Conservation (phyloP, 2,888 invertebrate genomes). For the Philaethria dido region DNA sequence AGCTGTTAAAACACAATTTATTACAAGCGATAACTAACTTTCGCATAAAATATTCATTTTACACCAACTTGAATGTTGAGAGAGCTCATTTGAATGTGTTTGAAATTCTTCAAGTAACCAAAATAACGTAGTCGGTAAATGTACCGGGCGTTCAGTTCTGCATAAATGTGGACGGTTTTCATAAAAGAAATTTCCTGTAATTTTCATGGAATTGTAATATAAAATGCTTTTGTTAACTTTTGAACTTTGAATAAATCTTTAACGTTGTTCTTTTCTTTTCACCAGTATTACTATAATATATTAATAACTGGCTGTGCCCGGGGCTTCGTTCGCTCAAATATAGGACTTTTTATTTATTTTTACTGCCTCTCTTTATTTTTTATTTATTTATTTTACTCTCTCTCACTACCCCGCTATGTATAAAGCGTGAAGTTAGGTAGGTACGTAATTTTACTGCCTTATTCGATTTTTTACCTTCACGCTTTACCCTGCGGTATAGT, state of each 20-base stretch:
- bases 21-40: conserved; percentile 13
- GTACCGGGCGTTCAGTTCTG: conserved; percentile 11
- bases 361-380: too few relatives aligned
- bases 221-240: conserved; percentile 1
- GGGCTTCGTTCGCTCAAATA: too few relatives aligned
- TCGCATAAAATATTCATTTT: conserved; percentile 33
- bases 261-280: neutral
- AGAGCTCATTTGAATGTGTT: conserved; percentile 31
- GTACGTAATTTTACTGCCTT: too few relatives aligned
- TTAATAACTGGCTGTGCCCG: too few relatives aligned
- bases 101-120: conserved; percentile 27
- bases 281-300: too few relatives aligned
- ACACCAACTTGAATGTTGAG: conserved; percentile 5
- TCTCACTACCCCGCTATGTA: too few relatives aligned
- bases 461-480: too few relatives aligned
- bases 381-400: too few relatives aligned
- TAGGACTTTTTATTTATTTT: too few relatives aligned
- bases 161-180: conserved; percentile 21
- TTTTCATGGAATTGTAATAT: conserved; percentile 14
- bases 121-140: conserved; percentile 23
- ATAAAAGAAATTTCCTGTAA: conserved; percentile 1
- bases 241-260: neutral
- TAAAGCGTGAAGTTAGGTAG: too few relatives aligned
- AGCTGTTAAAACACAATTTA: conserved; percentile 29
- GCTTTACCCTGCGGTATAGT: too few relatives aligned